Evolutionary conservation across 2,888 invertebrate species (phyloP), one percentile per base, ranked within the genome.

Genomic region (Pheosia tremula): DNA sequence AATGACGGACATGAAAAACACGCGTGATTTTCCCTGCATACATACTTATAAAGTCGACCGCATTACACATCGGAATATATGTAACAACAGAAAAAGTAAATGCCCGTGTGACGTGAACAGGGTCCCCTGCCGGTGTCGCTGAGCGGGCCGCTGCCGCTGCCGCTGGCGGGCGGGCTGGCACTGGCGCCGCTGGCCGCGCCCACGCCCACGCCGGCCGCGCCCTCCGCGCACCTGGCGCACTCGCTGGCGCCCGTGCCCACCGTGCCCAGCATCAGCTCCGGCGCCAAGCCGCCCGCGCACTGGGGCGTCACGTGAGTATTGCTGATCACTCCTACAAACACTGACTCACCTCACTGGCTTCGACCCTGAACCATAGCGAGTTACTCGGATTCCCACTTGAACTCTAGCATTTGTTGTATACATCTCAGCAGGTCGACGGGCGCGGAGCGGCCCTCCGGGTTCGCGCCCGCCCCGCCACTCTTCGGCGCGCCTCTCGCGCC

Each of bases 401-500:
- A 41, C 5, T 8, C 6, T 41, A 41, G 8, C 41, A 1, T 41
- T 7, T 41, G 41, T 47, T 47, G 5, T 55, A 50, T 81, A 47
- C 75, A 54, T 75, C 65, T 61, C 88, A 92, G 90, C 90, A 90
- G 93, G 87, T 81, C 92, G 13, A 87, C 94, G 49, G 88, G 90
- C 56, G 84, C 93, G 61, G 95, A 94, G 85, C 94, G 94, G 70
- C 87, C 94, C 66, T 87, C 94, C 82, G 92, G 94, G 84, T 94
- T 95, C 79, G 90, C 95, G 79, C 96, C 94, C 80, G 96, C 95
- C 77, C 95, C 95, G 72, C 96, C 95, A 68, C 94, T 96, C 78
- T 96, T 97, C 83, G 95, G 96, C 13, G 94, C 96, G 56, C 95
- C 96, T 49, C 87, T 96, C 43, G 94, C 95, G 64, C 91, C 94